These are phyloP conservation scores for Sebastes cheni DNA, from an alignment of 2,797 vertebrate species.

Conservation along the genomic window DNA sequence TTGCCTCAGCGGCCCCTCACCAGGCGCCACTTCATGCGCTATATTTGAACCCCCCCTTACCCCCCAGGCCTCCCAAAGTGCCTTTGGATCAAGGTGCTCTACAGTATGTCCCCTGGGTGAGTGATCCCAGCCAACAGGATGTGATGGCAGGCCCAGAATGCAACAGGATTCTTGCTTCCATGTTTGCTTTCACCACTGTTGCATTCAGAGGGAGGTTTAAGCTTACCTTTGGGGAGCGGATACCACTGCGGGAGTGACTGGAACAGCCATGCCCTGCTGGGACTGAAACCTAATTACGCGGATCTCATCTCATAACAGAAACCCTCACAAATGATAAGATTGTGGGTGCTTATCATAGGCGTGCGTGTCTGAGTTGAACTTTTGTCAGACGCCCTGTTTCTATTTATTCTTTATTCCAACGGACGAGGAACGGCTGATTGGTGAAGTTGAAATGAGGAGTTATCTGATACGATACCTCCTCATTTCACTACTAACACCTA, in stretches of 20 bases:
- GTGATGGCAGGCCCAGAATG: constrained; percentile 78
- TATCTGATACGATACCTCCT: too few species aligned
- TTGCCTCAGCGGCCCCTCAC: constrained; percentile 33
- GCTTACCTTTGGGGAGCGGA: constrained; percentile 54
- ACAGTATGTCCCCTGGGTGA: constrained; percentile 61
- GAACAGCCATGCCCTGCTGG: constrained; percentile 14
- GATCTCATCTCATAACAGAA: constrained; percentile 3
- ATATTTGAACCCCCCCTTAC: constrained; percentile 58
- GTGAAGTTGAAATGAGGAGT: too few species aligned
- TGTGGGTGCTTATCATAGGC: not conserved
- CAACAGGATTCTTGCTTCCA: constrained; percentile 72
- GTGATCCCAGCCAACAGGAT: constrained; percentile 74
- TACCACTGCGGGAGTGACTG: constrained; percentile 40
- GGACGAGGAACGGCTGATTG: too few species aligned
- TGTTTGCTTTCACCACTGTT: constrained; percentile 59
- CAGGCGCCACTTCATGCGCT: constrained; percentile 62
- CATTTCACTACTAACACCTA: too few species aligned
- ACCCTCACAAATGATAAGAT: not conserved
- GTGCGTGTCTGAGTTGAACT: too few species aligned
- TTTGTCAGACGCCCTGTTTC: too few species aligned
- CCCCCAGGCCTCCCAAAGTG: constrained; percentile 54
- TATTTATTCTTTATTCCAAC: too few species aligned
- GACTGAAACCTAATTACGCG: constrained; percentile 4
- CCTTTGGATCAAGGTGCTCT: constrained; percentile 78
- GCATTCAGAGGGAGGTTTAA: constrained; percentile 56